Base-by-base conservation (phyloP, 1,140 invertebrate genomes). In the Atta texana region DNA sequence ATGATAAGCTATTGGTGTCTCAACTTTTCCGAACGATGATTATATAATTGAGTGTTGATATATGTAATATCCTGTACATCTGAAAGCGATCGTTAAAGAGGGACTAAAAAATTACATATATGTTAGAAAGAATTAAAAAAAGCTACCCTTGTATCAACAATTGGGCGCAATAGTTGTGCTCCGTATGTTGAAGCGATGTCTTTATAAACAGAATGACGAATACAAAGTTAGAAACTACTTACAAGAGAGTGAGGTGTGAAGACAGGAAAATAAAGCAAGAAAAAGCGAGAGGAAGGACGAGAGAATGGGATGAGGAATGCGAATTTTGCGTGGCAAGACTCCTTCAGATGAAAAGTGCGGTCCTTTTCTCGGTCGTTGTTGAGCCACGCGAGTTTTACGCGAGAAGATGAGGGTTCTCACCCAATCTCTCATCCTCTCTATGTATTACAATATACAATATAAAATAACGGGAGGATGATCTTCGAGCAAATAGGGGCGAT, bases 291-390 rank as follows among this genome's bases (percentile, higher is more conserved):
- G n/a, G 14, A 44, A 34, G 49, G 53, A 64, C 18, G 77, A 86
- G 59, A 71, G 77, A 81, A 10, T 68, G 39, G 51, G n/a, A 51
- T 66, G 80, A 89, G 16, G 12, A 55, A 12, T 63, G 69, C 86
- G 76, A 81, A 80, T 74, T 68, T 77, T 82, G 80, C 87, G 82
- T 93, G 93, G 92, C 66, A 84, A 94, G 82, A 94, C 93, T 93
- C 88, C 94, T 92, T 94, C 94, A 87, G 93, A 94, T 87, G 90
- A 93, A 94, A 95, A 94, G 93, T 93, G 94, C 94, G 94, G 93
- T 94, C 93, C 92, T 94, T 94, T 94, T 93, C 94, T 94, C 92
- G 77, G 93, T 94, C 89, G 93, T 93, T 93, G 93, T 94, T 93
- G 90, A 93, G 90, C 92, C 93, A 93, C 88, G 89, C 72, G 75